phyloP scores from a whole-genome alignment of 30 jellyfish, hydroid and myxozoan genomes.

The Turritopsis rubra region DNA sequence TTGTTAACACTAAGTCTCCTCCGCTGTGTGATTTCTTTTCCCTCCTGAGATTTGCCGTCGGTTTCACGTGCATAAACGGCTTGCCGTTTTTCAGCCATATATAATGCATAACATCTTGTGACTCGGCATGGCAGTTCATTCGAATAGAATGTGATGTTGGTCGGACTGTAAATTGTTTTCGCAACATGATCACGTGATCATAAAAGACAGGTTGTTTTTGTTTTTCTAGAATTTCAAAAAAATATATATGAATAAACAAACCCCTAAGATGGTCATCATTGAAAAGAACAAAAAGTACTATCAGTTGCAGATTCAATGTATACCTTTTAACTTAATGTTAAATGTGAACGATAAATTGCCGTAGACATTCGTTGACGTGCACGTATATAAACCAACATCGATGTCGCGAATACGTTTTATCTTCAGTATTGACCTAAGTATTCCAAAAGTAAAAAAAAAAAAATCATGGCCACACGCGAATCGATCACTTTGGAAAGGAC shows the following conservation, averaged over 20 bases:
- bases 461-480: not conserved
- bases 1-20: constrained; percentile 21
- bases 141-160: constrained; percentile 45
- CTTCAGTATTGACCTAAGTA: constrained; percentile 46
- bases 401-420: constrained; percentile 59
- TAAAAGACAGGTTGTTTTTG: constrained; percentile 52
- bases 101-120: constrained; percentile 47
- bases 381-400: constrained; percentile 75
- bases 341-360: constrained; percentile 78
- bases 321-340: constrained; percentile 33
- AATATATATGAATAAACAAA: not conserved
- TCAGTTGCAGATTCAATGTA: not conserved
- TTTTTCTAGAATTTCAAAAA: not conserved
- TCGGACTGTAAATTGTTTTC: constrained; percentile 51
- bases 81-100: constrained; percentile 74
- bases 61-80: constrained; percentile 34
- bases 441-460: not conserved
- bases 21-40: not conserved
- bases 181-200: constrained; percentile 52
- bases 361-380: constrained; percentile 66
- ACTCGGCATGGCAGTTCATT: constrained; percentile 60
- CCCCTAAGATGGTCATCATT: not conserved
- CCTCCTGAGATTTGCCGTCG: not conserved
- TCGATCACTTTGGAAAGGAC: not conserved
- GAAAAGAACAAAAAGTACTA: not conserved